Evolutionary conservation across 2,797 vertebrate species (phyloP).

Genomic region (Triplophysa yarkandensis): DNA sequence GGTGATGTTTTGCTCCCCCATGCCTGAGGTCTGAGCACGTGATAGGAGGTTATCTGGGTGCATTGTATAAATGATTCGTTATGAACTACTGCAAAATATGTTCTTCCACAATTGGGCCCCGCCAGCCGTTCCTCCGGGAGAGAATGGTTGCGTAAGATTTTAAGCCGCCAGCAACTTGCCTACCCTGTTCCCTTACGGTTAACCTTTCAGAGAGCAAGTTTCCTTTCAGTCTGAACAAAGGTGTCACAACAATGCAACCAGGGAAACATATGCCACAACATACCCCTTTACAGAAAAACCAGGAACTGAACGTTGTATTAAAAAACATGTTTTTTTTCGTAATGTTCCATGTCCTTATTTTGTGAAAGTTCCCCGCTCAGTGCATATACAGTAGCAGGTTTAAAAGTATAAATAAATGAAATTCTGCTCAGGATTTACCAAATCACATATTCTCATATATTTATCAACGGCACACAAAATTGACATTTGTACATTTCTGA

Average conservation of each 20-base stretch:
- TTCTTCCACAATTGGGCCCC: neutral
- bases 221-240: conserved; percentile 3
- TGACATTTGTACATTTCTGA: conserved; percentile 23
- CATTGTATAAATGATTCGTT: conserved; percentile 43
- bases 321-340: too few relatives aligned
- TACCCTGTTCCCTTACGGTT: conserved; percentile 9
- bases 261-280: neutral
- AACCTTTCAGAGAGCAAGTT: neutral
- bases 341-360: too few relatives aligned
- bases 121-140: neutral
- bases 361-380: too few relatives aligned
- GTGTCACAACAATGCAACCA: conserved; percentile 12
- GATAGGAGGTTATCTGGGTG: conserved; percentile 22
- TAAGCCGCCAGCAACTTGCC: conserved; percentile 20
- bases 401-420: neutral
- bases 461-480: neutral
- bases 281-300: neutral
- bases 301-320: neutral
- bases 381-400: neutral
- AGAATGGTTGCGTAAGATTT: conserved; percentile 13
- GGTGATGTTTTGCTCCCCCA: neutral
- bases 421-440: neutral
- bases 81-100: conserved; percentile 7
- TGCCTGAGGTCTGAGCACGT: neutral
- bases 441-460: neutral